Conservation (phyloP, 2,797 vertebrate genomes). For the Lagorchestes hirsutus region DNA sequence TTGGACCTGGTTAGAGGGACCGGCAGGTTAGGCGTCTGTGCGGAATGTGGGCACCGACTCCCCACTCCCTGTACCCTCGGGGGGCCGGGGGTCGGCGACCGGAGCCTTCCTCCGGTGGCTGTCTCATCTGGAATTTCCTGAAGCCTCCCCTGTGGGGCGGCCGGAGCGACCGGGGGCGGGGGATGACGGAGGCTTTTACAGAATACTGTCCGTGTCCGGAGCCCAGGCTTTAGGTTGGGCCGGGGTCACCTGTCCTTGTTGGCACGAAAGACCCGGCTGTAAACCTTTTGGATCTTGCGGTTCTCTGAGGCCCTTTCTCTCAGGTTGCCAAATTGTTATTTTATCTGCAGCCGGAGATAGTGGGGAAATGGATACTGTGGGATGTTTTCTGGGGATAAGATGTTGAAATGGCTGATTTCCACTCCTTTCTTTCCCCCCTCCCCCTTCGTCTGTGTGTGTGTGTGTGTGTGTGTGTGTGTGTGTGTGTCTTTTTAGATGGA, state of each 20-base stretch:
- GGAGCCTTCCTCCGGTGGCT: not conserved
- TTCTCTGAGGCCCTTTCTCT: constrained; percentile 39
- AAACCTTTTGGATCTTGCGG: not conserved
- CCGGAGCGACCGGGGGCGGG: not conserved
- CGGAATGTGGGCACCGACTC: not conserved
- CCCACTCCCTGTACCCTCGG: not conserved
- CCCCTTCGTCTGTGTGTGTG: too few relatives aligned
- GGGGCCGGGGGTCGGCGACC: not conserved
- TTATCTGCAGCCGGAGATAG: constrained; percentile 73
- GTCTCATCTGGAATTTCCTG: not conserved
- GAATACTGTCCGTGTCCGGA: accelerated
- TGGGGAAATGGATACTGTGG: constrained; percentile 73
- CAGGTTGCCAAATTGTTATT: constrained; percentile 76
- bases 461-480: not conserved
- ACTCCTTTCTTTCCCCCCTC: constrained; percentile 34
- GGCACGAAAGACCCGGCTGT: constrained; percentile 20
- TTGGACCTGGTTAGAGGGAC: not conserved
- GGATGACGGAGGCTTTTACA: not conserved
- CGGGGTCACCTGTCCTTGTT: constrained; percentile 62
- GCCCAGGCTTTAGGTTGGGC: not conserved
- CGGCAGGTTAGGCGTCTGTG: not conserved
- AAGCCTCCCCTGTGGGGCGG: not conserved
- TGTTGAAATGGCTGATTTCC: constrained; percentile 78
- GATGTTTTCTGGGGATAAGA: constrained; percentile 75
- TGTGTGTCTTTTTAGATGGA: not conserved